Evolutionary conservation across 2,888 invertebrate species (phyloP), one percentile per base, ranked within the genome.

Genomic region (Tenthredo mesomela): DNA sequence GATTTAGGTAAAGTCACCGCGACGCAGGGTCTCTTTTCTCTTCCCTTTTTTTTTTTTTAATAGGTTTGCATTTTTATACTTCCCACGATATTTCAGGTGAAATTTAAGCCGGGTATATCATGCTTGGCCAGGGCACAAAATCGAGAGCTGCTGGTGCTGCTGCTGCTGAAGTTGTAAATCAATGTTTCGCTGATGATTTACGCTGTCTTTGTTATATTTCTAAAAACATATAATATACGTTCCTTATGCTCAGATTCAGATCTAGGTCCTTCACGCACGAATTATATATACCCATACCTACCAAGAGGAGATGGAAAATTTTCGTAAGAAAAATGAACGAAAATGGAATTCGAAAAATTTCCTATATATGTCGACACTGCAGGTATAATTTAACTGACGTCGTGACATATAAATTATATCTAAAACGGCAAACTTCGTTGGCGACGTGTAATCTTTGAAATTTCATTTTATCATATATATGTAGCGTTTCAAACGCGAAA

Each of bases 161-260:
- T 33, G 65, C 65, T 21, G 43, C 5, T 47, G 88, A 86, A 88
- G 88, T 87, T 90, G 89, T 91, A 91, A 91, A 91, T 91, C 90
- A 91, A 87, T 86, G 86, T 88, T 85, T 88, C 85, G 87, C 87
- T 87, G 89, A 91, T 91, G 91, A 91, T 91, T 91, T 91, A 89
- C 77, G 71, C 43, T 40, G 71, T 70, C 43, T 71, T 71, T 71
- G 43, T 71, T 71, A 71, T 21, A 43, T n/a, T 71, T 71, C 40
- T 71, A 12, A 70, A 21, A 61, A 29, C 4, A 61, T 21, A 61
- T 61, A 25, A 61, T 61, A 10, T 61, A 25, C 21, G 9, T 25
- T 9, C 25, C 21, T 61, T 12, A n/a, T n/a, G 21, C 33, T 33
- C 15, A 67, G 67, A 67, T 67, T 73, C 71, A 12, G 12, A 73